Conservation (phyloP, 2,888 invertebrate species). For the Drosophila ezoana region DNA sequence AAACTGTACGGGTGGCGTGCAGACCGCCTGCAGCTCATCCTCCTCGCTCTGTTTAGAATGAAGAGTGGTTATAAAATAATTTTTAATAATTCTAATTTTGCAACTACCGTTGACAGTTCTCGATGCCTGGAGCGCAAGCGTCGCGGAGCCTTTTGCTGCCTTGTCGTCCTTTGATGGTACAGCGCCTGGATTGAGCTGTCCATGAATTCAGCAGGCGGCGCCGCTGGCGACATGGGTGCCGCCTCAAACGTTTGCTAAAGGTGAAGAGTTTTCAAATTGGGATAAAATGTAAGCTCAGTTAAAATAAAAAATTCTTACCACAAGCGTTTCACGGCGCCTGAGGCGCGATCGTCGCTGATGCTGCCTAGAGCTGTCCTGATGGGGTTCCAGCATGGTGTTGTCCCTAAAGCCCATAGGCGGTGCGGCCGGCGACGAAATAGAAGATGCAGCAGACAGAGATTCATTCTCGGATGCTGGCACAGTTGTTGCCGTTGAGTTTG, state of each 20-base stretch:
- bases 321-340: not conserved
- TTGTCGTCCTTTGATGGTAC: no score
- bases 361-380: not conserved
- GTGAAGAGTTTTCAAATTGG: not conserved
- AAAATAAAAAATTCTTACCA: slow-evolving; percentile 4
- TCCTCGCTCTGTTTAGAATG: slow-evolving; percentile 24
- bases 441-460: not conserved
- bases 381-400: not conserved
- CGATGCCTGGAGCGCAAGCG: not conserved
- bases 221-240: slow-evolving; percentile 1
- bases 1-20: slow-evolving; percentile 37
- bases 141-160: not conserved
- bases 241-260: not conserved
- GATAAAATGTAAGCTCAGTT: not conserved
- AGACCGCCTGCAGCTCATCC: slow-evolving; percentile 25
- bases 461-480: not conserved
- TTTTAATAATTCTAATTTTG: not conserved
- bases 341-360: not conserved
- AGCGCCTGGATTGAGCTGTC: not conserved
- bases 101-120: slow-evolving; percentile 21
- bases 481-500: not conserved
- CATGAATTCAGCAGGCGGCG: slow-evolving; percentile 6
- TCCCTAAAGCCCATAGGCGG: slow-evolving; percentile 37
- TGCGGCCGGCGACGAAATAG: slow-evolving; percentile 3
- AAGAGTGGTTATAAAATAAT: not conserved